Percentiles rank a stretch among this genome's conserved stretches.
Evolutionary conservation across 2,888 invertebrate genomes (phyloP).

Genomic region (Gibbula magus): DNA sequence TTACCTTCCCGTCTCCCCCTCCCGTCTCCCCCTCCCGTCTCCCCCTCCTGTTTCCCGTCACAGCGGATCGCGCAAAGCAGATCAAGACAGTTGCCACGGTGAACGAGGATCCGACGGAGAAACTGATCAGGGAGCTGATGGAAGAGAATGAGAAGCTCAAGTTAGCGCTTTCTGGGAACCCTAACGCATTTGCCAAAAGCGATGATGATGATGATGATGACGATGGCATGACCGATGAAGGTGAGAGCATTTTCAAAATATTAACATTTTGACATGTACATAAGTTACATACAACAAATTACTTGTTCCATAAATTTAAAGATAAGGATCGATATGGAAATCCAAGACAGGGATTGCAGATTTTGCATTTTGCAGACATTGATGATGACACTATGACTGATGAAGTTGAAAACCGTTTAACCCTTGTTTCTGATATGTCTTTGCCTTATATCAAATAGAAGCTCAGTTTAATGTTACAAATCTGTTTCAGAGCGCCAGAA

Average conservation of each 20-base stretch:
- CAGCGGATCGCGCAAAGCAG: slow-evolving; percentile 79
- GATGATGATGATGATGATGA: slow-evolving; percentile 59
- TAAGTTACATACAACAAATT: too few relatives aligned
- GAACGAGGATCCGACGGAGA: slow-evolving; percentile 79
- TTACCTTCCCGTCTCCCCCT: neutral
- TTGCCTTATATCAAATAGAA: neutral
- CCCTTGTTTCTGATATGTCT: too few relatives aligned
- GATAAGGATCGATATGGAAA: too few relatives aligned
- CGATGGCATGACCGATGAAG: slow-evolving; percentile 67
- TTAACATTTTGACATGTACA: too few relatives aligned
- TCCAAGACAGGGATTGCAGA: too few relatives aligned
- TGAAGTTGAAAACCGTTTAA: too few relatives aligned
- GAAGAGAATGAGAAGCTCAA: slow-evolving; percentile 78
- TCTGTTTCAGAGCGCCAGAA: slow-evolving; percentile 67
- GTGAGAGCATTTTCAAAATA: slow-evolving; percentile 41
- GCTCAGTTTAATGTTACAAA: slow-evolving; percentile 54
- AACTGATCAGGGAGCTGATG: slow-evolving; percentile 78
- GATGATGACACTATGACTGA: too few relatives aligned
- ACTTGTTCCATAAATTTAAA: too few relatives aligned
- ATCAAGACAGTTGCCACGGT: slow-evolving; percentile 78
- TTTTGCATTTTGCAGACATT: too few relatives aligned
- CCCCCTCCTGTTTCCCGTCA: too few relatives aligned
- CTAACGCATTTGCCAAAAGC: slow-evolving; percentile 53
- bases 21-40: too few relatives aligned
- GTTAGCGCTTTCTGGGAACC: slow-evolving; percentile 73